Percentiles rank a stretch among this genome's conserved stretches.
Conservation (phyloP, 2,888 invertebrate species). For the Eristalis pertinax region DNA sequence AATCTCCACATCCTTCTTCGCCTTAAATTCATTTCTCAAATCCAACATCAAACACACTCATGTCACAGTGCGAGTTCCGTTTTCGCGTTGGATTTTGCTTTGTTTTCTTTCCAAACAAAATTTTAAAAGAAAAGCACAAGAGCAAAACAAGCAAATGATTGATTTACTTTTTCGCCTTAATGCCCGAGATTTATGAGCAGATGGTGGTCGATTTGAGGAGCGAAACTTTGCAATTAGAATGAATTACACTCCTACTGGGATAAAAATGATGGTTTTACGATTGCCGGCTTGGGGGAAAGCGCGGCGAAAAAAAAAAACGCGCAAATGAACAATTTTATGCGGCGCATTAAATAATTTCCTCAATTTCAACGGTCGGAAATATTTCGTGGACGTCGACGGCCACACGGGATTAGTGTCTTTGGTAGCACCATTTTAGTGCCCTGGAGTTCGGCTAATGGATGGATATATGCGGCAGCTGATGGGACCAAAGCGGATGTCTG, state of each 20-base stretch:
- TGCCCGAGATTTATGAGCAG: constrained; percentile 27
- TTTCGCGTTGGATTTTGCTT: neutral
- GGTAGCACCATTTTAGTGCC: neutral
- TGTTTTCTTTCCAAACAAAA: constrained; percentile 3
- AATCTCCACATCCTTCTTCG: neutral
- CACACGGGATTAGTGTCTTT: neutral
- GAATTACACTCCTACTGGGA: constrained; percentile 24
- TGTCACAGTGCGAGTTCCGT: neutral
- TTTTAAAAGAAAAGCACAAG: neutral
- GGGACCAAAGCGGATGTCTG: neutral
- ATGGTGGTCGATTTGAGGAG: constrained; percentile 16
- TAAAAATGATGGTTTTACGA: constrained; percentile 36
- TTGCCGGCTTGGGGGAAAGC: constrained; percentile 1
- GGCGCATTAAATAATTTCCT: constrained; percentile 17
- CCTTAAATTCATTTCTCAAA: constrained; percentile 14
- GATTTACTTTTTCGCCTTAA: constrained; percentile 12
- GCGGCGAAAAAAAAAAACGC: neutral
- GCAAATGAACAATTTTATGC: constrained; percentile 10
- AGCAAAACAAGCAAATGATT: constrained; percentile 27
- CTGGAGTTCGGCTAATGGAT: neutral
- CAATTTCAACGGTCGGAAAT: constrained; percentile 14
- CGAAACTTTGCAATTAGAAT: constrained; percentile 44
- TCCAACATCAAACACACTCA: constrained; percentile 22
- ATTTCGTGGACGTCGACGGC: neutral
- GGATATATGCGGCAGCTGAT: neutral